A percentile compares a stretch with the other conserved stretches of the same genome.
These are phyloP conservation scores for Campylorhamphus procurvoides DNA, from an alignment of 2,113 vertebrate species.

Conservation along the genomic window DNA sequence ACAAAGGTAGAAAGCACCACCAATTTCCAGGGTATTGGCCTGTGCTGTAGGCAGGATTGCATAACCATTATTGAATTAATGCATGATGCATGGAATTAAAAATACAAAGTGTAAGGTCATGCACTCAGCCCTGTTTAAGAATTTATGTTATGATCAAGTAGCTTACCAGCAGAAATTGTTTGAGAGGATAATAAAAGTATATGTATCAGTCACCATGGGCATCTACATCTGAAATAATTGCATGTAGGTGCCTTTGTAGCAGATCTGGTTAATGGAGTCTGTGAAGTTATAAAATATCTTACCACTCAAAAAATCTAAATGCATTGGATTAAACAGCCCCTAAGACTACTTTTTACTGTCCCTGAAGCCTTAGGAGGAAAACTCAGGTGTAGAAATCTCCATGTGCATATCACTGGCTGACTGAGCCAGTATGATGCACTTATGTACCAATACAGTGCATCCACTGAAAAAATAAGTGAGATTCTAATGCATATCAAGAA, in stretches of 20 bases:
- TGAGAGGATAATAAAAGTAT: background rate
- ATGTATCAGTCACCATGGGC: background rate
- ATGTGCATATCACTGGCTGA: background rate
- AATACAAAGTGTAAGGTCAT: slow-evolving; percentile 24
- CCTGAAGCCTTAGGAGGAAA: background rate
- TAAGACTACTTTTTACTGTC: background rate
- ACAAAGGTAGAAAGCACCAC: background rate
- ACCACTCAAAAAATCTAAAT: background rate
- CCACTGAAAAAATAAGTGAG: background rate
- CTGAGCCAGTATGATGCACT: background rate
- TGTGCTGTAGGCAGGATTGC: background rate
- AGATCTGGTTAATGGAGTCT: background rate
- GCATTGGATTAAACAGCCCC: background rate
- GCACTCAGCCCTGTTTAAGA: slow-evolving; percentile 27
- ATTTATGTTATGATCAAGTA: slow-evolving; percentile 30
- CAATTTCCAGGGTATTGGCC: background rate
- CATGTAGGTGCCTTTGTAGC: background rate
- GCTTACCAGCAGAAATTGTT: slow-evolving; percentile 1
- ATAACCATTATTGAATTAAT: slow-evolving; percentile 27
- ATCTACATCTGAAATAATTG: background rate
- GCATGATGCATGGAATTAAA: background rate
- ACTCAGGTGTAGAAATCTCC: background rate
- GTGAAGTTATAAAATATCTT: background rate
- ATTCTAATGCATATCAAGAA: background rate
- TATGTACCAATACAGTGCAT: background rate